Evolutionary conservation across 2,888 invertebrate genomes (phyloP), one percentile per base, ranked within the genome.

Genomic region (Latrodectus hesperus): DNA sequence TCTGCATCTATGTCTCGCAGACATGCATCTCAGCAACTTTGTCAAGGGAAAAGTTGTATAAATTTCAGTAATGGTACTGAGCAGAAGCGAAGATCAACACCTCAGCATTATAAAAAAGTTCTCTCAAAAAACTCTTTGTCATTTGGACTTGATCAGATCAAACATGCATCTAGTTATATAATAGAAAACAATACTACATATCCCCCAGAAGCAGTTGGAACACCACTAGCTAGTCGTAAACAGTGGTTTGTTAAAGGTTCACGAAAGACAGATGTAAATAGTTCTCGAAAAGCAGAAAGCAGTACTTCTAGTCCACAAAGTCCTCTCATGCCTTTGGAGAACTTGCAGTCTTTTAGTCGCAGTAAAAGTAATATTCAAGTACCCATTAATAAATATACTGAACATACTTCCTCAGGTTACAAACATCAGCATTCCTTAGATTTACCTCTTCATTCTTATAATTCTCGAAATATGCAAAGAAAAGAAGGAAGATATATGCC

Each of bases 151-250:
- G 86, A 87, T 26, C 86, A 87, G 22, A 87, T 87, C 16, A 80
- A 87, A 12, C 86, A 87, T 77, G 72, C 85, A 16, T 78, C 87
- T 14, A 83, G 74, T 74, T 88, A 88, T 65, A 82, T 73, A 4
- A 14, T 78, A 10, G 87, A 88, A 53, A 88, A 88, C 64, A 82
- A 88, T 16, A 67, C 87, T 12, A 55, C 78, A 49, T 88, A 88
- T 60, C 83, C 83, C 22, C 87, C 87, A 16, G 87, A 88, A 74
- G 65, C 82, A 14, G 82, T 88, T 17, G 82, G 84, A 64, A 91
- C 91, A 10, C 91, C 91, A 12, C 88, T 91, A 89, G 90, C 91
- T 65, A 90, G 91, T 84, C 90, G 91, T 16, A 91, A 91, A 75
- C 91, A 91, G 65, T 89, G 90, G 67, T 90, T 91, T 17, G 90